Conservation (phyloP, 1,140 invertebrate genomes). For the Melipona quadrifasciata region DNA sequence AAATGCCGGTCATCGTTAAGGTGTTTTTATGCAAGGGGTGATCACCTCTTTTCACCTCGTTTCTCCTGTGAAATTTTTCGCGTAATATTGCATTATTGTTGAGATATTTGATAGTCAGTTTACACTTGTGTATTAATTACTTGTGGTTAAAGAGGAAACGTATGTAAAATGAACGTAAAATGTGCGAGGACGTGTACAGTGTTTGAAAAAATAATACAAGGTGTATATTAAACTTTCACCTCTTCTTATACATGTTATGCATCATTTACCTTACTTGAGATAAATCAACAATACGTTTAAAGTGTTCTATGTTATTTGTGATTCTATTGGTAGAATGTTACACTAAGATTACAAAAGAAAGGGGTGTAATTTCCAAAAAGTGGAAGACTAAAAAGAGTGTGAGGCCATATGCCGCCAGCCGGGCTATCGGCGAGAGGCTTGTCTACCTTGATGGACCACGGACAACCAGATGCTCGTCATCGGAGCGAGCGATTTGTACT, state of each 20-base stretch:
- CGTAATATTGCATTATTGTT: constrained; percentile 2
- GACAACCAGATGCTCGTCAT: constrained; percentile 82
- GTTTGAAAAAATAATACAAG: constrained; percentile 29
- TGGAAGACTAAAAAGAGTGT: constrained; percentile 63
- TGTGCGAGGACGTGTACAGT: constrained; percentile 35
- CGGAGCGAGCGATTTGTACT: constrained; percentile 80
- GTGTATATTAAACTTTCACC: constrained; percentile 27
- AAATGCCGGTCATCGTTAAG: constrained; percentile 59
- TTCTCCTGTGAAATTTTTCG: constrained; percentile 22
- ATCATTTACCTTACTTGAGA: background rate
- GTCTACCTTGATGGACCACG: constrained; percentile 82
- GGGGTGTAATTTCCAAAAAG: constrained; percentile 54
- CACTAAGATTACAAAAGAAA: constrained; percentile 26
- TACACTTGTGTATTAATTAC: background rate
- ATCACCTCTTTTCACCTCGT: constrained; percentile 43
- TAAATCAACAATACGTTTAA: background rate
- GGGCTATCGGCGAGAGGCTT: constrained; percentile 81
- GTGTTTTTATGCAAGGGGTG: constrained; percentile 62
- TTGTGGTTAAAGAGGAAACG: constrained; percentile 10
- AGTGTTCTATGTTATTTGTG: constrained; percentile 16
- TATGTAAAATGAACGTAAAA: constrained; percentile 18
- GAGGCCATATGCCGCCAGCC: constrained; percentile 81
- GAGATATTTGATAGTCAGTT: constrained; percentile 6
- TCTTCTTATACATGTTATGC: constrained; percentile 4
- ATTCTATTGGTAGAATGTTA: constrained; percentile 12